Percentiles rank a stretch among this genome's conserved stretches.
Evolutionary conservation across 2,888 invertebrate genomes (phyloP).

Genomic region (Ormia ochracea): DNA sequence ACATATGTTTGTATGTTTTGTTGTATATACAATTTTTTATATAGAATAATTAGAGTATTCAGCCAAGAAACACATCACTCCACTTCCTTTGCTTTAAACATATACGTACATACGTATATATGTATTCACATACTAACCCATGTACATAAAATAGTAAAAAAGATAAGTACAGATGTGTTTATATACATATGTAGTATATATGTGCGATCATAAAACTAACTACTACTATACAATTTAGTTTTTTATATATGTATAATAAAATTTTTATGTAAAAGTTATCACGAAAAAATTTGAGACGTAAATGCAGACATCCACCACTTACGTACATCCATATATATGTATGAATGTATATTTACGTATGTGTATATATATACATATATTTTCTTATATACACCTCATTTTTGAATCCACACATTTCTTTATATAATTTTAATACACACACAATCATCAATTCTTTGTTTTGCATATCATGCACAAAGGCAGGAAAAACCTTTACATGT

Average conservation of each 20-base stretch:
- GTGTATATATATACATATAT: no score
- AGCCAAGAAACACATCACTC: constrained; percentile 18
- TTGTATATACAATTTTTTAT: no score
- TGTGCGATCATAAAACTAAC: not conserved
- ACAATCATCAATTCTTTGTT: constrained; percentile 13
- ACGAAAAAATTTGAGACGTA: not conserved
- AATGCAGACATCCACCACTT: not conserved
- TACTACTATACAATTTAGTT: not conserved
- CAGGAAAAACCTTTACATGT: constrained; percentile 27
- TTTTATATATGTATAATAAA: not conserved
- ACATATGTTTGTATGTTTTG: not conserved
- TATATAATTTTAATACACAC: constrained; percentile 58
- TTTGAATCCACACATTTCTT: constrained; percentile 53
- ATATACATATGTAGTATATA: not conserved
- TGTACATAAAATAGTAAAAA: not conserved
- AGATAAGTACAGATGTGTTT: not conserved
- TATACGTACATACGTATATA: not conserved
- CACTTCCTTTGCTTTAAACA: constrained; percentile 35
- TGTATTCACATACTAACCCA: not conserved
- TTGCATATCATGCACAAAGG: constrained; percentile 45
- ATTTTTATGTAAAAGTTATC: not conserved
- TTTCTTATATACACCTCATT: constrained; percentile 26
- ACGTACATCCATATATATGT: constrained; percentile 8
- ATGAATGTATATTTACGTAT: no score
- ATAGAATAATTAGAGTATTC: constrained; percentile 11